These are phyloP conservation scores for Enteromius mattozi DNA, from an alignment of 2,797 vertebrate species.

Conservation along the genomic window DNA sequence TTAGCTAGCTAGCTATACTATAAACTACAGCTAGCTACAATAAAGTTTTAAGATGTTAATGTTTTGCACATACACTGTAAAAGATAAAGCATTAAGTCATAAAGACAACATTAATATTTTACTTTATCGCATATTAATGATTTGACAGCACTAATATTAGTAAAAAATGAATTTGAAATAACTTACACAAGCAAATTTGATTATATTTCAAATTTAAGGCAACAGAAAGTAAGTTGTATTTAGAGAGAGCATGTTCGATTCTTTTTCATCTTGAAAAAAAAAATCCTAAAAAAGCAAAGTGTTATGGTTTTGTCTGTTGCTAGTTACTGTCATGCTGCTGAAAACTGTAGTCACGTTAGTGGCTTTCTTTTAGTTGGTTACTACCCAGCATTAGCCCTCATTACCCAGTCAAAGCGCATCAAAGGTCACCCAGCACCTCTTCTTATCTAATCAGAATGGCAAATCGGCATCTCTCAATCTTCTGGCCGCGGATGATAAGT, in stretches of 20 bases:
- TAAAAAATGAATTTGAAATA: too few relatives aligned
- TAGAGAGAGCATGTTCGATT: neutral
- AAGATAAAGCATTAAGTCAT: neutral
- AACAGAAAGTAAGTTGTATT: too few relatives aligned
- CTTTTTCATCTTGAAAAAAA: neutral
- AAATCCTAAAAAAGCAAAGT: neutral
- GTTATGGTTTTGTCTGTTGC: neutral
- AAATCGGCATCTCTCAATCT: constrained; percentile 39
- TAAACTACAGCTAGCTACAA: too few relatives aligned
- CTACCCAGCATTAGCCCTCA: neutral
- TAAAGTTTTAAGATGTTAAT: too few relatives aligned
- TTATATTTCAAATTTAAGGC: too few relatives aligned
- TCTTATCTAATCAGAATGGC: constrained; percentile 43
- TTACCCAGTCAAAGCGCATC: constrained; percentile 47
- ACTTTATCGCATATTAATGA: too few relatives aligned
- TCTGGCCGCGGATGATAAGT: constrained; percentile 29
- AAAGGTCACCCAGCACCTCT: constrained; percentile 50
- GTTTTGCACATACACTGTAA: too few relatives aligned
- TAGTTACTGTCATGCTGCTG: neutral
- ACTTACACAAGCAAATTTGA: too few relatives aligned
- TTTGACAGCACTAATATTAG: too few relatives aligned
- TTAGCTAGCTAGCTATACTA: too few relatives aligned
- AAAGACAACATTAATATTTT: neutral
- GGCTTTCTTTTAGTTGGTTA: constrained; percentile 34
- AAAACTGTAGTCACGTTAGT: constrained; percentile 8